Evolutionary conservation across 30 jellyfish, hydroid and myxozoan genomes (phyloP), one percentile per base, ranked within the genome.

Genomic region (Turritopsis rubra): DNA sequence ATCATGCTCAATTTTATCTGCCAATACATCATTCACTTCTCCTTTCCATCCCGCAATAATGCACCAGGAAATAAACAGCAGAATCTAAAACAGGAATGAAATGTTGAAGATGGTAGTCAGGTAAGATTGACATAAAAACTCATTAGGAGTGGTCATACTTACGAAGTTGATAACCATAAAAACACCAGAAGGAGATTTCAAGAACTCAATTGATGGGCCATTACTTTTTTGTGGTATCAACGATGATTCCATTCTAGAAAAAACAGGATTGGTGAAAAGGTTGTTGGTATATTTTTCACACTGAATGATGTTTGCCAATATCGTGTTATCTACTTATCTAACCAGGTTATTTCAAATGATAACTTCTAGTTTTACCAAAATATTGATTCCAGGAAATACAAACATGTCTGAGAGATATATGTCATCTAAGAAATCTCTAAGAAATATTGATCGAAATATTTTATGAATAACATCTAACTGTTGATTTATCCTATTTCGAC

Each of bases 11-110:
- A 74, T 24, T 24, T 26, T 29, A 74, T 74, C 23, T 26, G 54
- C 53, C 60, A 74, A 26, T 24, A 52, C 41, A 20, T 41, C 53
- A 74, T 74, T 19, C 9, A 74, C 60, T 74, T 26, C 82, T 29
- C 82, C 82, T 74, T 41, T 74, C 82, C 82, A 74, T 28, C 82
- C 82, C 41, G 82, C 82, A 28, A 74, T 30, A 21, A 74, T 74
- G 65, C 82, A 74, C 82, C 82, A 74, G 24, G 82, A 74, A 20
- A 74, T 24, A 30, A 74, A 74, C 65, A 74, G 65, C 24, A 74
- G 65, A 16, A 74, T 29, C 82, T 74, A 68, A 68, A 68, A 3
- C 60, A 41, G 60, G 5, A 41, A 41, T 5, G 5, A 41, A 41
- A 41, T 13, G 13, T 41, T 41, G 60, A 3, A 13, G 13, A 41